Percentiles rank a stretch among this genome's conserved stretches.
phyloP scores from a whole-genome alignment of 2,113 vertebrate genomes.

The Zingel zingel region DNA sequence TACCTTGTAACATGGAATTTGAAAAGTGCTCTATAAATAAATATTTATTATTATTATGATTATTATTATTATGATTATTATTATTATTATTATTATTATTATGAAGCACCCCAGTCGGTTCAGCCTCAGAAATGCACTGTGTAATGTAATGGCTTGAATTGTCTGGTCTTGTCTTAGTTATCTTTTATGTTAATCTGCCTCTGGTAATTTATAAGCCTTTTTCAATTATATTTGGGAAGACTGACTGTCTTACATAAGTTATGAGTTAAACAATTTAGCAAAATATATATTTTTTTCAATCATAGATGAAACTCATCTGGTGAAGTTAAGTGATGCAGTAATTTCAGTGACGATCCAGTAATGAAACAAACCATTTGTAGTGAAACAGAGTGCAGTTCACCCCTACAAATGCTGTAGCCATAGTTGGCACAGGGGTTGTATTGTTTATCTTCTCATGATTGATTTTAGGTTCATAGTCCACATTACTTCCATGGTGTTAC shows the following conservation, averaged over 20 bases:
- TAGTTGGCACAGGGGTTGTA: background rate
- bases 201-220: conserved; percentile 23
- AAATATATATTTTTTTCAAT: conserved; percentile 25
- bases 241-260: conserved; percentile 36
- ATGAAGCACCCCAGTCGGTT: background rate
- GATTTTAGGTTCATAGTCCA: conserved; percentile 1
- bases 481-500: conserved; percentile 16
- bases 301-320: conserved; percentile 36
- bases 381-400: conserved; percentile 7
- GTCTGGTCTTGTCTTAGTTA: conserved; percentile 23
- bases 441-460: conserved; percentile 11
- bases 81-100: too few species aligned
- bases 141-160: conserved; percentile 4
- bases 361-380: conserved; percentile 48
- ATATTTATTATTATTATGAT: too few species aligned
- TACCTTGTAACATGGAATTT: too few species aligned
- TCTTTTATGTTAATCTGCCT: conserved; percentile 35
- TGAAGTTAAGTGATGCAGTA: conserved; percentile 30
- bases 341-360: conserved; percentile 48
- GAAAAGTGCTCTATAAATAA: too few species aligned
- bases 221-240: conserved; percentile 36
- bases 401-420: conserved; percentile 13
- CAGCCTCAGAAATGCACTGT: background rate
- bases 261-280: conserved; percentile 11
- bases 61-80: too few species aligned